Evolutionary conservation across 35 echinoderm and acorn worm species (phyloP), one percentile per base, ranked within the genome.

Genomic region (Apostichopus japonicus): DNA sequence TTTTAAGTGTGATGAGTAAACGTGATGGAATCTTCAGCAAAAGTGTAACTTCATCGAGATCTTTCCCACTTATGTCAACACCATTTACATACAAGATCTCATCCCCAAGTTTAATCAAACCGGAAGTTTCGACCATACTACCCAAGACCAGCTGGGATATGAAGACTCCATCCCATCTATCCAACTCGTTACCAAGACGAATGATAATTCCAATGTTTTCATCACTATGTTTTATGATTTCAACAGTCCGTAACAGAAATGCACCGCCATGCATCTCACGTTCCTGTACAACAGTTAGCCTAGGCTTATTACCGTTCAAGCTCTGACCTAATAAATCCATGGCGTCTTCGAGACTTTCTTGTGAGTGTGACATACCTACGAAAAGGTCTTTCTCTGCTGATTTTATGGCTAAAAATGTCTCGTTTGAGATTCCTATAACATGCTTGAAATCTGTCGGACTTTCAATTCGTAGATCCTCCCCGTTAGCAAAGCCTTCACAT

Each of bases 71-170:
- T 55, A 99, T 93, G 57, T 96, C 95, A n/a, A 99, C 94, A 90
- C 92, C 95, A 91, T 99, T 99, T 53, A 99, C 95, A 90, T 94
- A 99, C 16, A 99, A 77, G 90, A 99, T 95, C 89, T 99, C 97
- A 99, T 99, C 97, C 33, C 95, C 95, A 10, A 99, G 90, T 65
- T 86, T 87, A 65, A 99, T 90, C 65, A 99, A 72, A 24, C 95
- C 92, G 24, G 93, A 96, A 44, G 92, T 89, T 86, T 99, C 97
- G 24, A 96, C 95, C 33, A 95, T 83, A 92, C 97, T 94, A 56
- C 97, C 97, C 23, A 99, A 83, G 56, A 96, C 96, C 77, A 99
- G 83, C 23, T 95, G 75, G 6, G 97, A 95, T 10, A 99, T 94
- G 58, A 96, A 96, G 17, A 99, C 95, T 54, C 97, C 97, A 92